Evolutionary conservation across 2,888 invertebrate species (phyloP), one percentile per base, ranked within the genome.

Genomic region (Leptopterna dolabrata): DNA sequence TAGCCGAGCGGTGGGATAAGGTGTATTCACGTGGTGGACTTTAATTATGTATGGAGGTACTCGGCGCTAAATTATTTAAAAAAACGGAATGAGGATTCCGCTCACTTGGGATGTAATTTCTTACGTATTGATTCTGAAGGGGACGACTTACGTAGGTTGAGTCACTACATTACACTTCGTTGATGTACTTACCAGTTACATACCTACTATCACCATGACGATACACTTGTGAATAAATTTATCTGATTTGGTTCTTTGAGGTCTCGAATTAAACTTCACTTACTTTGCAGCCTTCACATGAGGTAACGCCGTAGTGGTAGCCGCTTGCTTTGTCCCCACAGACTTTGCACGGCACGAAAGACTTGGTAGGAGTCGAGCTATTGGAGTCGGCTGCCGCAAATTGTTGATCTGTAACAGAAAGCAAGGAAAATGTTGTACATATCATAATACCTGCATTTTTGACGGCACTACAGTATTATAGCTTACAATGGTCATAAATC

Each of bases 221-320:
- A n/a, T n/a, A n/a, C n/a, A n/a, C n/a, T n/a, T n/a, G n/a, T n/a
- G n/a, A n/a, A n/a, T n/a, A n/a, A n/a, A n/a, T n/a, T n/a, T n/a
- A n/a, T n/a, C n/a, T n/a, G n/a, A n/a, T n/a, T n/a, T n/a, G n/a
- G n/a, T n/a, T n/a, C n/a, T n/a, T n/a, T n/a, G n/a, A n/a, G n/a
- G 36, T 36, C 7, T 36, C 36, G 36, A 36, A 36, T 36, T 36
- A 7, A 36, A 4, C 2, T 36, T 36, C 36, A 63, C 86, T 86
- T 93, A 98, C 98, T 96, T 98, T 99, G 93, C 98, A 99, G 90
- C 99, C 98, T 93, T 99, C 98, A 93, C 98, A 99, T 90, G 98
- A 98, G 89, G 98, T 98, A 90, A 99, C 98, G 85, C 99, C 98
- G 95, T 99, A 99, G 93, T 99, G 98, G 93, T 98, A 99, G 81